Evolutionary conservation across 1,140 invertebrate genomes (phyloP).

Genomic region (Cotesia glomerata): DNA sequence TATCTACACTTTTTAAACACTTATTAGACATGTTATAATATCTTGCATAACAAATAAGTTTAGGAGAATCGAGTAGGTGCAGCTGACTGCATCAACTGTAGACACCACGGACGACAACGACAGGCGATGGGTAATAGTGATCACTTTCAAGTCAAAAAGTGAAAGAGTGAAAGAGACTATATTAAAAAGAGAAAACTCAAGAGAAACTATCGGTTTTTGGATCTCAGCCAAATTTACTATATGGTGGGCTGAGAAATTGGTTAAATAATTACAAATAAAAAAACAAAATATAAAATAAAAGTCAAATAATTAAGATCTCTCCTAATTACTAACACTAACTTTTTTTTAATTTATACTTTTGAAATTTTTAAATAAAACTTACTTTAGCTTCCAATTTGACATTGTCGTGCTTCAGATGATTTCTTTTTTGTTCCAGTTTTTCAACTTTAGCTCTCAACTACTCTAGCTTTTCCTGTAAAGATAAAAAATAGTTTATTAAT

Average conservation of each 20-base stretch:
- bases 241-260: background rate
- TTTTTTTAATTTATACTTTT: background rate
- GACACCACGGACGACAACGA: constrained; percentile 37
- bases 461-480: constrained; percentile 82
- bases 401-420: constrained; percentile 84
- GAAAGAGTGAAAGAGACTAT: constrained; percentile 27
- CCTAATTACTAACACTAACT: background rate
- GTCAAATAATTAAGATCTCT: background rate
- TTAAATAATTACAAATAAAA: background rate
- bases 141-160: constrained; percentile 62
- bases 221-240: background rate
- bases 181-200: constrained; percentile 22
- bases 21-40: too few species aligned
- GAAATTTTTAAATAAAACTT: constrained; percentile 50
- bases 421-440: constrained; percentile 84
- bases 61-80: constrained; percentile 48
- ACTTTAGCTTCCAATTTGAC: constrained; percentile 91
- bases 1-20: too few species aligned
- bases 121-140: constrained; percentile 38
- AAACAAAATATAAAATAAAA: background rate
- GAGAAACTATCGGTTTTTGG: constrained; percentile 11
- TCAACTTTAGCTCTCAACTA: constrained; percentile 80
- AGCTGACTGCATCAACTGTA: constrained; percentile 34
- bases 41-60: constrained; percentile 11
- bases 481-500: constrained; percentile 34